These are phyloP conservation scores for Melanotaenia duboulayi DNA, from an alignment of 2,113 vertebrate genomes.

Conservation along the genomic window DNA sequence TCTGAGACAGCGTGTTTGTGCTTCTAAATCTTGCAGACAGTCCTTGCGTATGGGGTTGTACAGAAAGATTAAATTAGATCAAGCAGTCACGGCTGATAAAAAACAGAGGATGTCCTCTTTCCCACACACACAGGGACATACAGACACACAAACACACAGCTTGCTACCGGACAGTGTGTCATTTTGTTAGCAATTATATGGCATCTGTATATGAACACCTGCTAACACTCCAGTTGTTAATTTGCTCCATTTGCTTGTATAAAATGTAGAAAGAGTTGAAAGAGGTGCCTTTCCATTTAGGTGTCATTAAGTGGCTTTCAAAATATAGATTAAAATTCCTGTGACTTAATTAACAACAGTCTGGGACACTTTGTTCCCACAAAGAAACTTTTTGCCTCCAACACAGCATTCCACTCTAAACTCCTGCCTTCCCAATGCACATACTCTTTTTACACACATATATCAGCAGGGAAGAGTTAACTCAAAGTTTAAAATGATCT, in stretches of 20 bases:
- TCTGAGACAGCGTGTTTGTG: slow-evolving; percentile 15
- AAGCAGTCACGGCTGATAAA: slow-evolving; percentile 51
- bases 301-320: background rate
- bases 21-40: slow-evolving; percentile 33
- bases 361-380: slow-evolving; percentile 23
- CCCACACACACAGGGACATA: slow-evolving; percentile 14
- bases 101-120: slow-evolving; percentile 49
- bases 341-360: background rate
- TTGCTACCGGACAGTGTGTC: background rate
- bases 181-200: slow-evolving; percentile 20
- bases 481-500: slow-evolving; percentile 69
- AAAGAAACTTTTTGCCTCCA: slow-evolving; percentile 18
- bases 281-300: background rate
- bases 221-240: slow-evolving; percentile 18
- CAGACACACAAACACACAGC: background rate
- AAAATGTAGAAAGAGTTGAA: slow-evolving; percentile 1
- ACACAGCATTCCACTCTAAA: background rate
- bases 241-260: slow-evolving; percentile 1
- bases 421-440: slow-evolving; percentile 22
- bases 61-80: slow-evolving; percentile 49
- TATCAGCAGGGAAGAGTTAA: slow-evolving; percentile 46
- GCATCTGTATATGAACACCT: slow-evolving; percentile 20
- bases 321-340: background rate
- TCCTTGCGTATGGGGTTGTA: slow-evolving; percentile 1
- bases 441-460: slow-evolving; percentile 29